phyloP scores from a whole-genome alignment of 1,140 invertebrate genomes.

The Hycleus phaleratus region DNA sequence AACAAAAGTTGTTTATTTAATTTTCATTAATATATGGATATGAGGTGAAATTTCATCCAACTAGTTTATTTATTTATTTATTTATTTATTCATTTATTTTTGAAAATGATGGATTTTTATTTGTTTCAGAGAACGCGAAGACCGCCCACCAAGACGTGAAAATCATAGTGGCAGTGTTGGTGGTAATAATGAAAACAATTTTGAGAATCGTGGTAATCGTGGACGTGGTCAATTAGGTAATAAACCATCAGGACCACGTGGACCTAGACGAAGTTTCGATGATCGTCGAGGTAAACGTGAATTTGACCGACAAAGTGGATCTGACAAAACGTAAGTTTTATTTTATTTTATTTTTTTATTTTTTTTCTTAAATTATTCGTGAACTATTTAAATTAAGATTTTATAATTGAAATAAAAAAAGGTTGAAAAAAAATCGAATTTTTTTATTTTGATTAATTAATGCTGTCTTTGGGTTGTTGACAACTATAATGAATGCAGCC shows the following conservation, averaged over 20 bases:
- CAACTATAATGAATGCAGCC: slow-evolving; percentile 41
- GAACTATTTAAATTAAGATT: background rate
- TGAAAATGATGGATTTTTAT: background rate
- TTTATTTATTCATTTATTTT: too few species aligned
- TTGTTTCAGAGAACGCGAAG: slow-evolving; percentile 22
- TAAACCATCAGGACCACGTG: slow-evolving; percentile 41
- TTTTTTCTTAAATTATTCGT: background rate
- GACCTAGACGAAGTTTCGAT: slow-evolving; percentile 48
- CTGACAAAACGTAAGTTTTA: slow-evolving; percentile 74
- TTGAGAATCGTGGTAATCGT: slow-evolving; percentile 32
- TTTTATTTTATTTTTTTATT: slow-evolving; percentile 1
- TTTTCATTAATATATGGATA: too few species aligned
- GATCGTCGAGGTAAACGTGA: slow-evolving; percentile 78
- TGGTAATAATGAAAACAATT: slow-evolving; percentile 17
- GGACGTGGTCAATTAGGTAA: slow-evolving; percentile 38
- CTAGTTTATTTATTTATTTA: background rate
- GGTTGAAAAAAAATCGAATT: background rate
- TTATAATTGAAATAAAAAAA: background rate
- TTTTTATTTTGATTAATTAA: slow-evolving; percentile 1
- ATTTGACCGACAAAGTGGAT: slow-evolving; percentile 91
- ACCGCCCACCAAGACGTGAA: slow-evolving; percentile 18
- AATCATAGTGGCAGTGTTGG: slow-evolving; percentile 9
- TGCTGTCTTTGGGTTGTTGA: slow-evolving; percentile 1
- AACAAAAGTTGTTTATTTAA: too few species aligned
- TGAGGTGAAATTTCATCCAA: too few species aligned